Evolutionary conservation across 1,140 invertebrate genomes (phyloP).

Genomic region (Drosophila rhopaloa): DNA sequence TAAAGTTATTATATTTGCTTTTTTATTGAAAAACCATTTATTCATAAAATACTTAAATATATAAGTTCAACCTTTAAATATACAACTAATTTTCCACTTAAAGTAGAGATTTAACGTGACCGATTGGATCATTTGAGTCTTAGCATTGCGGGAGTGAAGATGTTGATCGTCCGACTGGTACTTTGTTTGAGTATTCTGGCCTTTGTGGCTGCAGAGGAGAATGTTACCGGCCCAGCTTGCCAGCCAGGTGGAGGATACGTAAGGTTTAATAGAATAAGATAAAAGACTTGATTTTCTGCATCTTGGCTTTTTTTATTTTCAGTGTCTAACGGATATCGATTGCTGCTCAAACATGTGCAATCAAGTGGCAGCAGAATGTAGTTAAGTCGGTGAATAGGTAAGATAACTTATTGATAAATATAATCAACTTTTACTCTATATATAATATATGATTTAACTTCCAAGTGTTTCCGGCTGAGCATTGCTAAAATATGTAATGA

Average conservation of each 20-base stretch:
- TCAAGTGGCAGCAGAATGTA: constrained; percentile 1
- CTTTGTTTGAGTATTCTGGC: not conserved
- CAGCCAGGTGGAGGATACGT: constrained; percentile 1
- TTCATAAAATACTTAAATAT: no score
- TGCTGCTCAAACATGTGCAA: not conserved
- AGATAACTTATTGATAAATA: not conserved
- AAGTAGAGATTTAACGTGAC: no score
- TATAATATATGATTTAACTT: no score
- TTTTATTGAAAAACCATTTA: no score
- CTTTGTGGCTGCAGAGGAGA: not conserved
- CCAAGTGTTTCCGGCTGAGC: no score
- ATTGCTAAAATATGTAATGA: no score
- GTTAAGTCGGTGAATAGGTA: not conserved
- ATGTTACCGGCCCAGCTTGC: not conserved
- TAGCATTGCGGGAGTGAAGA: not conserved
- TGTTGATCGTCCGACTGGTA: not conserved
- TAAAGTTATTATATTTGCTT: no score
- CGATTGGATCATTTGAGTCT: not conserved
- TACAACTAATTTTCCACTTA: no score
- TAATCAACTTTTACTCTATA: not conserved
- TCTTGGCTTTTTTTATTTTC: not conserved
- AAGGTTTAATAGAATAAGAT: not conserved
- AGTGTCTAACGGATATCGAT: not conserved
- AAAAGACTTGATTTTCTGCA: no score
- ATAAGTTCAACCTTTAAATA: no score